phyloP scores from a whole-genome alignment of 1,140 invertebrate species.

The Dreissena rostriformis region DNA sequence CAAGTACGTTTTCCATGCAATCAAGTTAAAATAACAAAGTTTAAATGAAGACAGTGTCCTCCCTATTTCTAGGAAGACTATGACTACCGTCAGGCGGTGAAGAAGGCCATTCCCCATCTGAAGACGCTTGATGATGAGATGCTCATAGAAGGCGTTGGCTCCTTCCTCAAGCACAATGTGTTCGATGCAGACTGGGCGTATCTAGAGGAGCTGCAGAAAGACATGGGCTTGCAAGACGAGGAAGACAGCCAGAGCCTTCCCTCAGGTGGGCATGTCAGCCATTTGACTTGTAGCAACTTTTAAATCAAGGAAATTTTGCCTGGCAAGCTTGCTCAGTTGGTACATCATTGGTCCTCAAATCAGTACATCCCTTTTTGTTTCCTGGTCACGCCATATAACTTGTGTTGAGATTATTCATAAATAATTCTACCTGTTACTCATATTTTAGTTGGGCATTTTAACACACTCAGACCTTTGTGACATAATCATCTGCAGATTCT shows the following conservation, averaged over 20 bases:
- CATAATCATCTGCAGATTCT: conserved; percentile 23
- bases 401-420: too few relatives aligned
- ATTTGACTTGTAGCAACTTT: background rate
- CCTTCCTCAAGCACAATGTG: conserved; percentile 66
- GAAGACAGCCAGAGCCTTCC: conserved; percentile 39
- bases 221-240: conserved; percentile 64
- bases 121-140: conserved; percentile 77
- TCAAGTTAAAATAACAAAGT: too few relatives aligned
- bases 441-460: too few relatives aligned
- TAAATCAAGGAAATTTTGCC: background rate
- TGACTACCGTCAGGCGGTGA: conserved; percentile 77
- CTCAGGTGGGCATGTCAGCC: background rate
- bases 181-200: conserved; percentile 81
- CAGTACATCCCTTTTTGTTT: too few relatives aligned
- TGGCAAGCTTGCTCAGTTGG: too few relatives aligned
- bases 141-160: conserved; percentile 55
- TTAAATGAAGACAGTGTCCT: background rate
- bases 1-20: too few relatives aligned
- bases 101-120: conserved; percentile 74
- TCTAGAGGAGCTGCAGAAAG: conserved; percentile 79
- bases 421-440: too few relatives aligned
- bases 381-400: too few relatives aligned
- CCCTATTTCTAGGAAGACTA: conserved; percentile 71
- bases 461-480: too few relatives aligned
- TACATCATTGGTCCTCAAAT: too few relatives aligned